phyloP scores from a whole-genome alignment of 2,888 invertebrate species.

The Troides aeacus region DNA sequence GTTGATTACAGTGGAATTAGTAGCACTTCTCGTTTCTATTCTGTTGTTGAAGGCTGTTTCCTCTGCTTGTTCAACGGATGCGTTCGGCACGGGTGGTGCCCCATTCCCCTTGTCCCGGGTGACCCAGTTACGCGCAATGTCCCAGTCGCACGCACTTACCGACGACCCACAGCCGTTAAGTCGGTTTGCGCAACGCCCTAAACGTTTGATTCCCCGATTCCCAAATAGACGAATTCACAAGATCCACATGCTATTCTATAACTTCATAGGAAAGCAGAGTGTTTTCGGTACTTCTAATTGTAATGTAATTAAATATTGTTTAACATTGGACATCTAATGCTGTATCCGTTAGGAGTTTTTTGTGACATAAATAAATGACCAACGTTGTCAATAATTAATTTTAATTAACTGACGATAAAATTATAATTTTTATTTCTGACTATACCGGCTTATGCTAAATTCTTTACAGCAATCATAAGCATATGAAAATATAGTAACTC shows the following conservation, averaged over 20 bases:
- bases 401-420: too few species aligned
- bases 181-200: conserved; percentile 18
- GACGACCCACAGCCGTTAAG: conserved; percentile 6
- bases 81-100: conserved; percentile 10
- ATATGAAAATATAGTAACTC: too few species aligned
- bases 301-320: background rate
- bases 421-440: too few species aligned
- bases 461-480: too few species aligned
- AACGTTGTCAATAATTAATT: too few species aligned
- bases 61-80: conserved; percentile 3
- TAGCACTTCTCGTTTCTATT: background rate
- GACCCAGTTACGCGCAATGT: conserved; percentile 26
- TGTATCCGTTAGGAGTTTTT: too few species aligned
- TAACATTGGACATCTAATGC: too few species aligned
- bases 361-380: too few species aligned
- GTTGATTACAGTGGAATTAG: too few species aligned
- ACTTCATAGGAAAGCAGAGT: background rate
- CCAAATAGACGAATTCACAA: conserved; percentile 6
- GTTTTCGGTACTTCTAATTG: background rate
- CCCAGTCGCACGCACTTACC: conserved; percentile 20
- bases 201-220: conserved; percentile 15
- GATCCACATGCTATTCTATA: background rate
- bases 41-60: background rate
- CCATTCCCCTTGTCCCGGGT: conserved; percentile 27
- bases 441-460: too few species aligned